These are phyloP conservation scores for Pituophis catenifer DNA, from an alignment of 2,113 vertebrate species.

Conservation along the genomic window DNA sequence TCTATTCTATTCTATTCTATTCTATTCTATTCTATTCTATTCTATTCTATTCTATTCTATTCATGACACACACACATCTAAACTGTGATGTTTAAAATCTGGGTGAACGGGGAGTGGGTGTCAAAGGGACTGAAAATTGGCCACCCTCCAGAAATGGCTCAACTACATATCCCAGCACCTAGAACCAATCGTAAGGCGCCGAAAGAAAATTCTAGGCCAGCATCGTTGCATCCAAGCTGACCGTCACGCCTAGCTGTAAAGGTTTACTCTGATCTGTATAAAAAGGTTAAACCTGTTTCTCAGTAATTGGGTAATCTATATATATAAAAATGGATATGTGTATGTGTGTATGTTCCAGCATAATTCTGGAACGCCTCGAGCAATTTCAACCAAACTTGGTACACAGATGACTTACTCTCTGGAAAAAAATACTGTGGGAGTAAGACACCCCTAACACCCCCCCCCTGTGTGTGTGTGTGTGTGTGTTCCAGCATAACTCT, in stretches of 20 bases:
- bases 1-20: no score
- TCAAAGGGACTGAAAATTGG: background rate
- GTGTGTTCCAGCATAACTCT: no score
- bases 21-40: no score
- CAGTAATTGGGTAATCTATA: background rate
- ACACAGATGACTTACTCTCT: no score
- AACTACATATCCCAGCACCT: background rate
- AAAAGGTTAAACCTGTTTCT: background rate
- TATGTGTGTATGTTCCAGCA: no score
- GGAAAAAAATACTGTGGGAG: no score
- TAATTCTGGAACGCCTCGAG: no score
- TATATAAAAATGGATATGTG: no score
- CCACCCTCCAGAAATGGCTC: background rate
- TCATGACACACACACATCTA: background rate
- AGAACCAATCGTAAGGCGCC: background rate
- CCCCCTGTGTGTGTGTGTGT: no score
- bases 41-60: no score
- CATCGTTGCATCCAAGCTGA: background rate
- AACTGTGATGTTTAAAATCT: background rate
- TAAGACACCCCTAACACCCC: no score
- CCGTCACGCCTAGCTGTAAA: background rate
- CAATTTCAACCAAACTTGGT: no score
- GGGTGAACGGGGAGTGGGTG: background rate
- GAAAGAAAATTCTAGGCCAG: background rate
- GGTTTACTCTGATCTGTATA: background rate